Evolutionary conservation across 2,888 invertebrate genomes (phyloP), one percentile per base, ranked within the genome.

Genomic region (Ophion ventricosus): DNA sequence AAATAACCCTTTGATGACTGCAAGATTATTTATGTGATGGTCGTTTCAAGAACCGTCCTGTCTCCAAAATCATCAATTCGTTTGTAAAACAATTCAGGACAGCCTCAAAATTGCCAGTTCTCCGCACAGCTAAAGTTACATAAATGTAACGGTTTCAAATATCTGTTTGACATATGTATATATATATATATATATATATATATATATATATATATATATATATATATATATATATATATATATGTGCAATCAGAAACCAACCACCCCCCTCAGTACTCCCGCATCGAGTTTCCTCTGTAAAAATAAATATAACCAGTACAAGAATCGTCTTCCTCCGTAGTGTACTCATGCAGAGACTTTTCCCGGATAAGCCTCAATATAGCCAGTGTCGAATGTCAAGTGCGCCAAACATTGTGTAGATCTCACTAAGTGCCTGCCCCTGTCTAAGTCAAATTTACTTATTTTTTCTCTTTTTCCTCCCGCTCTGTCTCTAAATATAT

Each of bases 261-360:
- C 5, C 14, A 14, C 17, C n/a, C 66, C 79, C 84, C 66, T 77
- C 82, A 86, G 89, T 89, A 90, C 90, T 89, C 90, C 86, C 86
- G 89, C 89, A 88, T 89, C 88, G 86, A 86, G 87, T 90, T 89
- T 49, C 88, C 89, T 70, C 70, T 82, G 82, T 84, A 80, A 86
- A 87, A 87, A 87, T 67, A 67, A 49, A 80, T 49, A 74, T 85
- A 85, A 82, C 84, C 73, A 78, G 77, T 49, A 80, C 74, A 54
- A 73, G 73, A 35, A 66, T 66, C 64, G 59, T 61, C 61, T 57
- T 43, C 40, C 80, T 64, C 57, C 67, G 67, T 73, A 29, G 35
- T 49, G 49, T 64, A 82, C 80, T 43, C 49, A 35, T 70, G 69
- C 10, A 35, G n/a, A 57, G 82, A 84, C 77, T 84, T 83, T 82